These are phyloP conservation scores for Aptenodytes forsteri DNA, from an alignment of 2,113 vertebrate species.

Conservation along the genomic window DNA sequence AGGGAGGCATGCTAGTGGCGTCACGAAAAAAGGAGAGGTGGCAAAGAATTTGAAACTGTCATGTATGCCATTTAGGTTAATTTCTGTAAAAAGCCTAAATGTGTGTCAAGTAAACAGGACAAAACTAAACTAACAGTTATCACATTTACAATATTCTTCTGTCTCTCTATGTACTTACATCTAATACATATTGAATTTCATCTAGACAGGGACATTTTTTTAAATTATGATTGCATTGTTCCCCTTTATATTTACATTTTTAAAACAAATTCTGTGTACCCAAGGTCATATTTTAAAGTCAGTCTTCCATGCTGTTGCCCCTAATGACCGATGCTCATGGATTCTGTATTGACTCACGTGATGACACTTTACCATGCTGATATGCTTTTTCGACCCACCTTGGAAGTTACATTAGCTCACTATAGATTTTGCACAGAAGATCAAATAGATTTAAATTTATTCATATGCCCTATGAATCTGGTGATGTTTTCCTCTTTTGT, in stretches of 20 bases:
- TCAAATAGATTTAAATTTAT: conserved; percentile 63
- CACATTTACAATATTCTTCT: background rate
- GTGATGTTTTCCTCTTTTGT: conserved; percentile 23
- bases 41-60: background rate
- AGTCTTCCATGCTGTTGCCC: background rate
- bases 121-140: background rate
- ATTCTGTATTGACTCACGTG: background rate
- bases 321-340: background rate
- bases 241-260: background rate
- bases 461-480: conserved; percentile 24
- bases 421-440: conserved; percentile 39
- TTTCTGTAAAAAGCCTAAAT: background rate
- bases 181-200: background rate
- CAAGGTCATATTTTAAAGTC: background rate
- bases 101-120: background rate
- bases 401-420: conserved; percentile 3
- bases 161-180: background rate
- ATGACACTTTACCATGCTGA: background rate
- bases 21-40: background rate
- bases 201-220: background rate
- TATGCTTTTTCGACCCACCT: background rate
- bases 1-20: background rate
- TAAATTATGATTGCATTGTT: background rate
- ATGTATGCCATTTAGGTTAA: background rate
- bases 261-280: background rate